These are phyloP conservation scores for Microtus oregoni DNA, from an alignment of 2,113 vertebrate genomes.

Conservation along the genomic window DNA sequence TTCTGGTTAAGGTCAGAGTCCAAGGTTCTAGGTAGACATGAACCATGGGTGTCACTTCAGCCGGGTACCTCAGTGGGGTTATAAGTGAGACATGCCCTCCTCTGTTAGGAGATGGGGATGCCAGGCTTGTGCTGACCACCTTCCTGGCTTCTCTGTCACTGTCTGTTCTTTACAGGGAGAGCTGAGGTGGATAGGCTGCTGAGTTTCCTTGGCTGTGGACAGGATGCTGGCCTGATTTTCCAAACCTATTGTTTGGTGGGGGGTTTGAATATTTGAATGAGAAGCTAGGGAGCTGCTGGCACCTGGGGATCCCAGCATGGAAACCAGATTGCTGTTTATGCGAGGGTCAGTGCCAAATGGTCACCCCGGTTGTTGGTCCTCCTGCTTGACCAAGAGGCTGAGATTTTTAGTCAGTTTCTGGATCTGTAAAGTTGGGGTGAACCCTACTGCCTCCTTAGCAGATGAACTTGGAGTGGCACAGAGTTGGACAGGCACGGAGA, in stretches of 20 bases:
- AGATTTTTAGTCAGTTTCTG: neutral
- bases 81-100: neutral
- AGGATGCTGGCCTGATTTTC: neutral
- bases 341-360: neutral
- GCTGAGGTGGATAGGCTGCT: neutral
- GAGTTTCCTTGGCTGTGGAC: neutral
- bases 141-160: neutral
- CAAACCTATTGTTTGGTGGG: neutral
- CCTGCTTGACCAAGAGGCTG: neutral
- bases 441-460: neutral
- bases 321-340: neutral
- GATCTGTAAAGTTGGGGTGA: neutral
- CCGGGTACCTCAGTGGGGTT: fast-evolving
- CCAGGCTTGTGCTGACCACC: neutral
- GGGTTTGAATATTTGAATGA: neutral
- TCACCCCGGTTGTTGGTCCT: neutral
- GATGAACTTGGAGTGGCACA: neutral
- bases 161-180: neutral
- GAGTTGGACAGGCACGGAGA: neutral
- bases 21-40: neutral
- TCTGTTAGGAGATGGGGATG: fast-evolving
- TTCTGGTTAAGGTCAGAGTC: neutral
- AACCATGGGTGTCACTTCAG: neutral
- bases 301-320: neutral
- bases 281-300: neutral